Evolutionary conservation across 2,888 invertebrate genomes (phyloP).

Genomic region (Maniola hyperantus): DNA sequence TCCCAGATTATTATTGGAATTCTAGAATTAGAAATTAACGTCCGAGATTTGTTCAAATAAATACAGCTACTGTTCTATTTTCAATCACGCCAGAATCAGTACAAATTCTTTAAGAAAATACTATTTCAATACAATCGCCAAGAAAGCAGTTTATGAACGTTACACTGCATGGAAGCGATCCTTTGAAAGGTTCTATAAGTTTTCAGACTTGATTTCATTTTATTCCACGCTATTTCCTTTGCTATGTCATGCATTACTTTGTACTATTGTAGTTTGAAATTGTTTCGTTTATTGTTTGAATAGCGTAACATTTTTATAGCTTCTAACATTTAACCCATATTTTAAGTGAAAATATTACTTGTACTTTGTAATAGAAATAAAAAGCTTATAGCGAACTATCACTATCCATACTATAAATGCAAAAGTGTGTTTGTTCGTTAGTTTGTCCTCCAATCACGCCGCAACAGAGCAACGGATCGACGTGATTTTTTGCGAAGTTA

Average conservation of each 20-base stretch:
- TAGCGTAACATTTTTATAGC: slow-evolving; percentile 1
- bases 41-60: not conserved
- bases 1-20: too few species aligned
- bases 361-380: not conserved
- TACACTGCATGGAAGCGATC: slow-evolving; percentile 39
- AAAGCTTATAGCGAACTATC: too few species aligned
- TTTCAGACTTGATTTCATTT: slow-evolving; percentile 48
- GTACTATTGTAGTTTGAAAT: slow-evolving; percentile 18
- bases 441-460: too few species aligned
- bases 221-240: slow-evolving; percentile 35
- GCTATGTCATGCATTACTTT: slow-evolving; percentile 22
- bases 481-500: too few species aligned
- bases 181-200: slow-evolving; percentile 53
- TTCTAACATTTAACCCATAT: not conserved
- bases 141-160: slow-evolving; percentile 1
- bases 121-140: slow-evolving; percentile 15
- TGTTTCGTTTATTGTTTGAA: slow-evolving; percentile 19
- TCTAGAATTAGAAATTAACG: not conserved
- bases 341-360: not conserved
- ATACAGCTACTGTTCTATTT: too few species aligned
- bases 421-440: too few species aligned
- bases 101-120: slow-evolving; percentile 9
- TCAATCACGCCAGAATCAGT: not conserved
- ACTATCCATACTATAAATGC: too few species aligned
- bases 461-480: too few species aligned